Conservation (phyloP, 2,888 invertebrate genomes). For the Suillia variegata region DNA sequence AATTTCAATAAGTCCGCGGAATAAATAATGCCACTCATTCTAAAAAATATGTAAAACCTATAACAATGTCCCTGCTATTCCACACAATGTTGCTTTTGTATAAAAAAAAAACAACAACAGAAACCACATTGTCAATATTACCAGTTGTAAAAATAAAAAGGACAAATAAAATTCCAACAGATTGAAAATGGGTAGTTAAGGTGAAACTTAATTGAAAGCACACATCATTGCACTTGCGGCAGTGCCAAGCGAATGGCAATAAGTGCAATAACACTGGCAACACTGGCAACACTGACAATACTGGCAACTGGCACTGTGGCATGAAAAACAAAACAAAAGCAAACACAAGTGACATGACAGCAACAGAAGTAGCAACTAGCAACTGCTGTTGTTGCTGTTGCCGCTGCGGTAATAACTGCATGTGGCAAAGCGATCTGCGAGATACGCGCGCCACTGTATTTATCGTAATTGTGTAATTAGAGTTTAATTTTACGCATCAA, state of each 20-base stretch:
- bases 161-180: background rate
- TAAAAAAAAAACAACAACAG: background rate
- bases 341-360: too few species aligned
- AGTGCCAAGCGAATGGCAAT: background rate
- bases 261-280: too few species aligned
- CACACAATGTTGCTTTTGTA: background rate
- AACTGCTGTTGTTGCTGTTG: too few species aligned
- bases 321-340: too few species aligned
- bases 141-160: background rate
- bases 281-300: too few species aligned
- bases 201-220: background rate
- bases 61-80: background rate
- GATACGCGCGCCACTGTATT: conserved; percentile 25
- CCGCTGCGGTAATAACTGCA: too few species aligned
- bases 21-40: background rate
- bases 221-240: conserved; percentile 1
- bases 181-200: background rate
- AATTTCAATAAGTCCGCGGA: background rate
- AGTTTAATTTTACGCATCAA: conserved; percentile 50
- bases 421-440: background rate
- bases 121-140: background rate
- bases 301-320: too few species aligned
- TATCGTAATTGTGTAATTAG: conserved; percentile 54
- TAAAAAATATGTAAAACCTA: background rate
- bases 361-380: too few species aligned